Conservation (phyloP, 2,888 invertebrate species). For the Phyllotreta striolata region DNA sequence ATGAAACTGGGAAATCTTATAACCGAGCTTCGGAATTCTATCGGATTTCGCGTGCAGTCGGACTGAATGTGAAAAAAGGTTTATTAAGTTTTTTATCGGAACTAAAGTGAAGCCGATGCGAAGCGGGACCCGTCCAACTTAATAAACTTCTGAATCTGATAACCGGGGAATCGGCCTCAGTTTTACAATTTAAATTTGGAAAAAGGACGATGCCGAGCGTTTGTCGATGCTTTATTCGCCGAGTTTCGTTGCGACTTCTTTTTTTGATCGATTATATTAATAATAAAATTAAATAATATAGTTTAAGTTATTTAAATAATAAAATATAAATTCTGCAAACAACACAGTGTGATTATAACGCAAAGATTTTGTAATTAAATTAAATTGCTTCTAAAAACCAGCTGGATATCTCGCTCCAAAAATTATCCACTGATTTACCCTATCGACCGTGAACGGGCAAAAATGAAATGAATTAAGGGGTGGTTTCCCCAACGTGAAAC, state of each 20-base stretch:
- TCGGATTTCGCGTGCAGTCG: constrained; percentile 12
- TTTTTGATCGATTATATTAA: neutral
- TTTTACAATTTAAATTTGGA: constrained; percentile 35
- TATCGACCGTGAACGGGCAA: constrained; percentile 13
- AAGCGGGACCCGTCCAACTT: constrained; percentile 36
- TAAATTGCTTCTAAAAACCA: no score
- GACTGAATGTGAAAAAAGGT: constrained; percentile 15
- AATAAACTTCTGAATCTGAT: constrained; percentile 45
- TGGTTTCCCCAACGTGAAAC: constrained; percentile 15
- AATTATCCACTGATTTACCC: no score
- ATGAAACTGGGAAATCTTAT: constrained; percentile 9
- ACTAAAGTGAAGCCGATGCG: constrained; percentile 35
- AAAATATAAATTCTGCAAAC: no score
- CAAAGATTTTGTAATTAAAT: no score
- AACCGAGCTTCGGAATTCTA: constrained; percentile 13
- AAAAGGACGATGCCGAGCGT: constrained; percentile 10
- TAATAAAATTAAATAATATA: no score
- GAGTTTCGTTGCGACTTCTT: neutral
- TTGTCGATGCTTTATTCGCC: constrained; percentile 5
- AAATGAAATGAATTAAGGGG: constrained; percentile 27
- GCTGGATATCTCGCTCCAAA: no score
- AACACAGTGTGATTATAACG: no score
- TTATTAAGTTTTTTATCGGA: constrained; percentile 23
- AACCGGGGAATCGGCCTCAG: constrained; percentile 42
- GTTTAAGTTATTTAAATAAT: no score